A percentile compares a stretch with the other conserved stretches of the same genome.
phyloP scores from a whole-genome alignment of 1,140 invertebrate genomes.

The Ceratina japonica region DNA sequence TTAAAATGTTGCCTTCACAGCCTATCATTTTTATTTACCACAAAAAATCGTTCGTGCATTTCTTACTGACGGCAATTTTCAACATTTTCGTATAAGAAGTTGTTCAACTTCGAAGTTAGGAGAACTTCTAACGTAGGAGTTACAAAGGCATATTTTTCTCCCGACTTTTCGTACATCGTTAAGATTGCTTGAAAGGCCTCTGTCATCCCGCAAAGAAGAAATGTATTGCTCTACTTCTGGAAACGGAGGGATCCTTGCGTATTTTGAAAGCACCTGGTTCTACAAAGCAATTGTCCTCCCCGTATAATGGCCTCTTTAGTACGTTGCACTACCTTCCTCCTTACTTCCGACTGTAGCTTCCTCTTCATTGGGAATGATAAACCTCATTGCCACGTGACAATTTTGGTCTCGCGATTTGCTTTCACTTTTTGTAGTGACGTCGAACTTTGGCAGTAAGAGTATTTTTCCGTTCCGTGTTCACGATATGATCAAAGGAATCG shows the following conservation, averaged over 20 bases:
- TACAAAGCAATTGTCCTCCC: background rate
- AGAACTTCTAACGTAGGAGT: background rate
- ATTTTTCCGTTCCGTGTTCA: background rate
- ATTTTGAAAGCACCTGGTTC: background rate
- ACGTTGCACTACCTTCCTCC: background rate
- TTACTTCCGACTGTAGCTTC: too few relatives aligned
- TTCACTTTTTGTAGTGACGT: too few relatives aligned
- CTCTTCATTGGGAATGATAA: background rate
- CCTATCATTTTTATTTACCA: too few relatives aligned
- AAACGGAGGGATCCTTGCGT: background rate
- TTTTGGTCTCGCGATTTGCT: too few relatives aligned
- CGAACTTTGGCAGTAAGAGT: too few relatives aligned
- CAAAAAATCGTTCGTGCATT: too few relatives aligned
- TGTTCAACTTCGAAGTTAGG: background rate
- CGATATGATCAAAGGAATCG: conserved; percentile 16
- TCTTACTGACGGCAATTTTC: background rate
- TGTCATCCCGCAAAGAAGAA: background rate
- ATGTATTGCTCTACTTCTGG: conserved; percentile 12
- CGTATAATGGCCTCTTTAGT: background rate
- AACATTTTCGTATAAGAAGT: background rate
- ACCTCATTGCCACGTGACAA: background rate
- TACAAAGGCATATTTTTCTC: background rate
- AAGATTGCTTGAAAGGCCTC: conserved; percentile 15
- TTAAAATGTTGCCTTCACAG: too few relatives aligned
- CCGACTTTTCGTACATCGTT: conserved; percentile 12